These are phyloP conservation scores for Nilaparvata lugens DNA, from an alignment of 1,140 invertebrate genomes.

Conservation along the genomic window DNA sequence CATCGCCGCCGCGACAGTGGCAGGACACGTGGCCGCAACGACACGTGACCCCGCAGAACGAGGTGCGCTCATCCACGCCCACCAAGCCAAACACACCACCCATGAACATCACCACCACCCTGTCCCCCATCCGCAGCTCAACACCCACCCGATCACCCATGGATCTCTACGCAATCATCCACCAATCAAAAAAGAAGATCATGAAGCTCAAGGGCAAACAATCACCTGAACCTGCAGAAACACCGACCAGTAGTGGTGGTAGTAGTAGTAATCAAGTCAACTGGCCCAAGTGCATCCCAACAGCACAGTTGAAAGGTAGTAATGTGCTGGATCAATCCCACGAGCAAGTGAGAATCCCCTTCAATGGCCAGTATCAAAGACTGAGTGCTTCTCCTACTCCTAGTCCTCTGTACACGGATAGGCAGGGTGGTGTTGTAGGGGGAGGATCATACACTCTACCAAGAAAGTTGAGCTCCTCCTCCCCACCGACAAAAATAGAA, in stretches of 20 bases:
- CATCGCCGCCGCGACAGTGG: not conserved
- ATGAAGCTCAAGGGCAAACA: slow-evolving; percentile 37
- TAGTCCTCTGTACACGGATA: not conserved
- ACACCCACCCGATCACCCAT: slow-evolving; percentile 52
- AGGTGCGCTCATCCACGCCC: slow-evolving; percentile 22
- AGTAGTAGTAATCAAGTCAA: not conserved
- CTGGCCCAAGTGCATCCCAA: slow-evolving; percentile 23
- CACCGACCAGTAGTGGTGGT: not conserved
- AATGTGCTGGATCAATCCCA: not conserved
- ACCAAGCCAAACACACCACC: slow-evolving; percentile 17
- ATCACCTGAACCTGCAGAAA: slow-evolving; percentile 27
- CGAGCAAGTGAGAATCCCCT: not conserved
- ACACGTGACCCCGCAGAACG: not conserved
- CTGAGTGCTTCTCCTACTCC: not conserved
- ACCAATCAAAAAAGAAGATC: slow-evolving; percentile 64
- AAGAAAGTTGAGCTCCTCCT: not conserved
- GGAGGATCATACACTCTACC: not conserved
- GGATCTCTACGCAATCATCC: slow-evolving; percentile 64
- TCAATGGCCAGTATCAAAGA: slow-evolving; percentile 1
- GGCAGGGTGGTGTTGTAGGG: not conserved
- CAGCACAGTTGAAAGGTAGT: not conserved
- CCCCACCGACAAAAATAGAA: not conserved
- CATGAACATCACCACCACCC: slow-evolving; percentile 15
- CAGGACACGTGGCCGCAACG: slow-evolving; percentile 15
- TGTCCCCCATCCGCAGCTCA: slow-evolving; percentile 21